Conservation (phyloP, 2,888 invertebrate genomes). For the Pherbina coryleti region DNA sequence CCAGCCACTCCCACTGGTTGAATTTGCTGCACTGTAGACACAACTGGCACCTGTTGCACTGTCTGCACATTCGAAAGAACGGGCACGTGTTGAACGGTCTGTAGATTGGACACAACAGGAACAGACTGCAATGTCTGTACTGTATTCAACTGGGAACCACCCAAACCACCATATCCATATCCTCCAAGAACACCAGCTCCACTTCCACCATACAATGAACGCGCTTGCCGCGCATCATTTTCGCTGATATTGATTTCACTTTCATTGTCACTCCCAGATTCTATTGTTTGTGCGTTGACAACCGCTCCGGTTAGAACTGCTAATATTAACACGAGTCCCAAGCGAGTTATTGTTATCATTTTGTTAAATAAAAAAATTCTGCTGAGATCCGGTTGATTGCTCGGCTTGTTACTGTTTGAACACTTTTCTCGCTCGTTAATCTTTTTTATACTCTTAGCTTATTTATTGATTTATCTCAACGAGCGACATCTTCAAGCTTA, state of each 20-base stretch:
- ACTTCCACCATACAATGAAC: constrained; percentile 32
- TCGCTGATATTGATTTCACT: not conserved
- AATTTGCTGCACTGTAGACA: constrained; percentile 44
- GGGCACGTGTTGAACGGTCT: constrained; percentile 51
- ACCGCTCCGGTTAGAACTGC: not conserved
- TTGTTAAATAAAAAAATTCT: not conserved
- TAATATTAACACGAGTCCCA: not conserved
- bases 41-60: constrained; percentile 45
- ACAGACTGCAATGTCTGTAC: constrained; percentile 50
- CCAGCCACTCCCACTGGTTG: constrained; percentile 36
- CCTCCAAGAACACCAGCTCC: not conserved
- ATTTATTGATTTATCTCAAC: not conserved
- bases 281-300: not conserved
- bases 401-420: not conserved
- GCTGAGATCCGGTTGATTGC: not conserved
- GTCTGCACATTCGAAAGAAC: constrained; percentile 52
- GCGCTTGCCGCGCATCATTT: not conserved
- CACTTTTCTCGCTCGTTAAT: not conserved
- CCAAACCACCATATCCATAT: not conserved
- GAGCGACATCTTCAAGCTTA: not conserved
- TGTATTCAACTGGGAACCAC: not conserved
- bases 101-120: constrained; percentile 54
- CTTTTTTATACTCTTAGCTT: not conserved
- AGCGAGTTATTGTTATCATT: not conserved
- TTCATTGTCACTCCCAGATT: too few species aligned